phyloP scores from a whole-genome alignment of 2,888 invertebrate genomes.

The Pterostichus niger region DNA sequence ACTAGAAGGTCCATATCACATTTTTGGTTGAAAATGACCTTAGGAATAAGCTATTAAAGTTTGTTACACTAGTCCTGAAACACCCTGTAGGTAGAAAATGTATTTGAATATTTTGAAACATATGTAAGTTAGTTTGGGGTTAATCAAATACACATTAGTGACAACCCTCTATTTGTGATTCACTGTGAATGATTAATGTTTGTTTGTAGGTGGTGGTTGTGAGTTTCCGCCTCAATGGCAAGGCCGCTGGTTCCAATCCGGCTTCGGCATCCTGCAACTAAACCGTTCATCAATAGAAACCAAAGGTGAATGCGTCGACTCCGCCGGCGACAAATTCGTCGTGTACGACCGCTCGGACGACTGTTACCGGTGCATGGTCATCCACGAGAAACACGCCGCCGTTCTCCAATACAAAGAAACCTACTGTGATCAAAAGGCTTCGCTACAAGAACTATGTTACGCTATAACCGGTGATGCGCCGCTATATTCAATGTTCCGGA shows the following conservation, averaged over 20 bases:
- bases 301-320: constrained; percentile 84
- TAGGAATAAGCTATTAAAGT: too few relatives aligned
- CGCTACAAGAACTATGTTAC: constrained; percentile 83
- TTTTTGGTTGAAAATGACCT: too few relatives aligned
- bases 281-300: constrained; percentile 84
- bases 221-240: constrained; percentile 85
- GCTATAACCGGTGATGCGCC: constrained; percentile 86
- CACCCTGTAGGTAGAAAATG: too few relatives aligned
- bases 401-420: constrained; percentile 91
- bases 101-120: too few relatives aligned
- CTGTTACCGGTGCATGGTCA: constrained; percentile 86
- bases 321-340: constrained; percentile 83
- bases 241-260: constrained; percentile 88
- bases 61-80: too few relatives aligned
- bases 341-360: constrained; percentile 83
- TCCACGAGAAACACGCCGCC: constrained; percentile 87
- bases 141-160: too few relatives aligned
- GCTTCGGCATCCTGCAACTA: constrained; percentile 81
- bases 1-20: too few relatives aligned
- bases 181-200: too few relatives aligned
- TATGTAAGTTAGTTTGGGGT: too few relatives aligned
- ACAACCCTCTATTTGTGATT: too few relatives aligned
- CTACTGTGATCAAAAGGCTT: constrained; percentile 81
- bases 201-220: too few relatives aligned
- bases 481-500: constrained; percentile 87